These are phyloP conservation scores for Sarcophilus harrisii DNA, from an alignment of 2,797 vertebrate genomes.

Conservation along the genomic window DNA sequence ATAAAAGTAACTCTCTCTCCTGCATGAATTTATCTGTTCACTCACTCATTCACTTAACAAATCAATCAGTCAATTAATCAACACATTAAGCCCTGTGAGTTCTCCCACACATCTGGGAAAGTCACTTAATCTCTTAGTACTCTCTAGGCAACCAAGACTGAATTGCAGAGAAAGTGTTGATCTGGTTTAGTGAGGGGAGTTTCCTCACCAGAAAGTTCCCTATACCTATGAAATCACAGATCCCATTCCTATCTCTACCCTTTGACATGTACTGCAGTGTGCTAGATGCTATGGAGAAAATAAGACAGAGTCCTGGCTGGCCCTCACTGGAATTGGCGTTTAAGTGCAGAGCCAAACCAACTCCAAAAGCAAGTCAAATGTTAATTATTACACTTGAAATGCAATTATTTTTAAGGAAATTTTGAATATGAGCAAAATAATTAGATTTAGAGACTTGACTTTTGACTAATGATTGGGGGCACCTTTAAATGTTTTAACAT, in stretches of 20 bases:
- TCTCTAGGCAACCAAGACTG: background rate
- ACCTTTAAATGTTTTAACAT: background rate
- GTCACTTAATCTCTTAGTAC: background rate
- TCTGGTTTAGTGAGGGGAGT: background rate
- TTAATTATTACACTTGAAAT: constrained; percentile 17
- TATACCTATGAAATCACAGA: background rate
- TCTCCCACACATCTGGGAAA: background rate
- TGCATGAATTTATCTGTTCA: background rate
- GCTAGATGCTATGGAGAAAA: background rate
- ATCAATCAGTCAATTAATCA: background rate
- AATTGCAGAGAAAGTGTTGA: background rate
- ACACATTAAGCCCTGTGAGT: background rate
- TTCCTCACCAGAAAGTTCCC: background rate
- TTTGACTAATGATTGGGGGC: background rate
- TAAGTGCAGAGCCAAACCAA: background rate
- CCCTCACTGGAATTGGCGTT: background rate
- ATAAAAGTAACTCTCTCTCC: background rate
- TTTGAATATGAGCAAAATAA: background rate
- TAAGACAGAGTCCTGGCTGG: background rate
- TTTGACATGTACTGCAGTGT: background rate
- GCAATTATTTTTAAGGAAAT: constrained; percentile 46
- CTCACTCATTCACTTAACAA: background rate
- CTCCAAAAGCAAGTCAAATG: background rate
- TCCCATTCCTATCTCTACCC: background rate
- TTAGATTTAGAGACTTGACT: constrained; percentile 29